phyloP scores from a whole-genome alignment of 2,888 invertebrate genomes.

The Cephus runcator region DNA sequence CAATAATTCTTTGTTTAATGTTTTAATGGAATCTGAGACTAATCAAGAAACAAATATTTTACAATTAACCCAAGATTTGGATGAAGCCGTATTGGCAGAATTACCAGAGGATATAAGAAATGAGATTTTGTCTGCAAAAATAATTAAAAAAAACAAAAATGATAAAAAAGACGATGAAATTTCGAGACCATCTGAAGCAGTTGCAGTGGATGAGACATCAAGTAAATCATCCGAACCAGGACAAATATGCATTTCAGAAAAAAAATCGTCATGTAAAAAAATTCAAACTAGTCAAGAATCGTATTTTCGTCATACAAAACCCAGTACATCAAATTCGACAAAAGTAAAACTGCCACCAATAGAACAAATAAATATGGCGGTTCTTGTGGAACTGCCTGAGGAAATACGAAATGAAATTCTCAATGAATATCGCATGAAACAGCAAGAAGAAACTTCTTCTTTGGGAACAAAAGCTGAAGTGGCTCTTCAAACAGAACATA shows the following conservation, averaged over 20 bases:
- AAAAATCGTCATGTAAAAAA: background rate
- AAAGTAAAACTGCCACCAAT: conserved; percentile 48
- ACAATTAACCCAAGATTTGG: conserved; percentile 58
- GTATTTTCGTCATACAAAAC: conserved; percentile 54
- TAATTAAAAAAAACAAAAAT: background rate
- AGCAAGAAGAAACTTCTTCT: conserved; percentile 1
- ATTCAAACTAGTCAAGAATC: conserved; percentile 47
- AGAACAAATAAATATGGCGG: conserved; percentile 69
- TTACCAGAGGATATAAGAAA: conserved; percentile 70
- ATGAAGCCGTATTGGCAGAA: conserved; percentile 68
- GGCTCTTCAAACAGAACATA: background rate
- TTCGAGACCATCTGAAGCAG: background rate
- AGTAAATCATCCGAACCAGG: background rate
- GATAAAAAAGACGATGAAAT: background rate
- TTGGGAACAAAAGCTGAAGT: background rate
- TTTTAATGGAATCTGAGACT: background rate
- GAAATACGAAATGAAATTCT: conserved; percentile 73
- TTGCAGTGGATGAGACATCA: background rate
- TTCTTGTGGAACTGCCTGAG: conserved; percentile 72
- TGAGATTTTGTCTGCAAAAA: conserved; percentile 61
- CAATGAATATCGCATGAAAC: conserved; percentile 63
- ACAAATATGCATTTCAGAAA: background rate
- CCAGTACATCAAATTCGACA: conserved; percentile 33
- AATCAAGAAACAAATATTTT: background rate
- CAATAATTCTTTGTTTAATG: background rate